These are phyloP conservation scores for Charanyca ferruginea DNA, from an alignment of 2,888 invertebrate genomes.

Conservation along the genomic window DNA sequence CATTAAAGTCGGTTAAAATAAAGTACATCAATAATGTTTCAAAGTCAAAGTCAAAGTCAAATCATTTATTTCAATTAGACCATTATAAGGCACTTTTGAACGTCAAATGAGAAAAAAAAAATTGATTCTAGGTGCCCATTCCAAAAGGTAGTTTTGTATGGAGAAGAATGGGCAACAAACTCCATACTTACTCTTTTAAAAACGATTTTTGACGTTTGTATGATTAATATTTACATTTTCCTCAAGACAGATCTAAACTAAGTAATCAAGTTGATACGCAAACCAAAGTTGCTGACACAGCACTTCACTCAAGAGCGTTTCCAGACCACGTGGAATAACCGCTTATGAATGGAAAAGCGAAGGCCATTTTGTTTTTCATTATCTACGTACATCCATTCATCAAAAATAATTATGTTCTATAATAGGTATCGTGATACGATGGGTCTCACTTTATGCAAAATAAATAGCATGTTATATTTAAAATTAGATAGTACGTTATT, in stretches of 20 bases:
- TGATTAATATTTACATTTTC: slow-evolving; percentile 6
- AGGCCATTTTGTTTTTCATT: slow-evolving; percentile 4
- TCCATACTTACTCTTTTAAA: too few relatives aligned
- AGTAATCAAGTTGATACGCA: slow-evolving; percentile 19
- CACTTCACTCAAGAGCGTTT: slow-evolving; percentile 18
- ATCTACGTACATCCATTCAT: not conserved
- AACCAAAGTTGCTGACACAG: slow-evolving; percentile 13
- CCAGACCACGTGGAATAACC: not conserved
- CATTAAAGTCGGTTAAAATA: too few relatives aligned
- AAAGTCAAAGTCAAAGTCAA: too few relatives aligned
- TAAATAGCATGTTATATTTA: not conserved
- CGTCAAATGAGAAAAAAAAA: too few relatives aligned
- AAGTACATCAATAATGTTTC: too few relatives aligned
- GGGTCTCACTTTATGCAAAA: not conserved
- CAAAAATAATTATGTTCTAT: not conserved
- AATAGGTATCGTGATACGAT: not conserved
- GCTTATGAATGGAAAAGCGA: slow-evolving; percentile 4
- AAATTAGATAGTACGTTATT: too few relatives aligned
- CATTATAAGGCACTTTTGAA: too few relatives aligned
- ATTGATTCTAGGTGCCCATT: too few relatives aligned
- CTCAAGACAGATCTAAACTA: not conserved
- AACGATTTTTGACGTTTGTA: too few relatives aligned
- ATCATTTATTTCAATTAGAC: too few relatives aligned
- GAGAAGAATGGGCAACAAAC: too few relatives aligned
- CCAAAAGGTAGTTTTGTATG: too few relatives aligned